Conservation (phyloP, 1,140 invertebrate genomes). For the Drosophila tristis region DNA sequence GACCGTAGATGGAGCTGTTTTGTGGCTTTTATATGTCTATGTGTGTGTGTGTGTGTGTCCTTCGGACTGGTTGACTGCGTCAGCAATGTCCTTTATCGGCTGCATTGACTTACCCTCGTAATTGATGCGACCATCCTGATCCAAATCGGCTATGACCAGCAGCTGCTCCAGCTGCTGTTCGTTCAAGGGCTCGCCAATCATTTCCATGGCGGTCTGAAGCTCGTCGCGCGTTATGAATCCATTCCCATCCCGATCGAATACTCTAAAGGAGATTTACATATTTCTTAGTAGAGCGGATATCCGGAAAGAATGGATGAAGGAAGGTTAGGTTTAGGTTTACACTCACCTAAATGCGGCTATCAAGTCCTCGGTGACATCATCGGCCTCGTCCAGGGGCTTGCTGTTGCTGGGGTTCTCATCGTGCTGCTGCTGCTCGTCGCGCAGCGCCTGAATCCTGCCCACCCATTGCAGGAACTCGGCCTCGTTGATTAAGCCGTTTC, state of each 20-base stretch:
- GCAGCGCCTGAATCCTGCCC: slow-evolving; percentile 88
- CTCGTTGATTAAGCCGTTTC: slow-evolving; percentile 89
- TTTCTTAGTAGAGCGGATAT: background rate
- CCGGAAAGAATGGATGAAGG: background rate
- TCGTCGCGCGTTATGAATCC: slow-evolving; percentile 91
- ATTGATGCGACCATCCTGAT: slow-evolving; percentile 91
- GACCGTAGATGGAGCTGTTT: background rate
- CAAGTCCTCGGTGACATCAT: slow-evolving; percentile 88
- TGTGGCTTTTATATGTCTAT: background rate
- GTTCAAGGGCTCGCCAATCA: slow-evolving; percentile 90
- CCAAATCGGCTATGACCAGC: slow-evolving; percentile 89
- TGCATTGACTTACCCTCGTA: slow-evolving; percentile 88
- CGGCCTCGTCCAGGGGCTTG: slow-evolving; percentile 84
- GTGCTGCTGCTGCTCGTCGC: slow-evolving; percentile 85
- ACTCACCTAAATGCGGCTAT: slow-evolving; percentile 89
- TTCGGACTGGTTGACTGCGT: slow-evolving; percentile 50
- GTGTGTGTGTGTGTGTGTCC: slow-evolving; percentile 23
- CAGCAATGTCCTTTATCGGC: slow-evolving; percentile 49
- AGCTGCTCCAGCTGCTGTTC: slow-evolving; percentile 90
- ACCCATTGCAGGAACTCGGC: slow-evolving; percentile 90
- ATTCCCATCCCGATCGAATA: slow-evolving; percentile 91
- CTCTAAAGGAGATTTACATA: slow-evolving; percentile 84
- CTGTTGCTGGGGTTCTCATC: slow-evolving; percentile 83
- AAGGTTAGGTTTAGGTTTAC: too few species aligned
- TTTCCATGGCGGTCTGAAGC: slow-evolving; percentile 89